These are phyloP conservation scores for Pangasianodon hypophthalmus DNA, from an alignment of 2,113 vertebrate species.

Conservation along the genomic window DNA sequence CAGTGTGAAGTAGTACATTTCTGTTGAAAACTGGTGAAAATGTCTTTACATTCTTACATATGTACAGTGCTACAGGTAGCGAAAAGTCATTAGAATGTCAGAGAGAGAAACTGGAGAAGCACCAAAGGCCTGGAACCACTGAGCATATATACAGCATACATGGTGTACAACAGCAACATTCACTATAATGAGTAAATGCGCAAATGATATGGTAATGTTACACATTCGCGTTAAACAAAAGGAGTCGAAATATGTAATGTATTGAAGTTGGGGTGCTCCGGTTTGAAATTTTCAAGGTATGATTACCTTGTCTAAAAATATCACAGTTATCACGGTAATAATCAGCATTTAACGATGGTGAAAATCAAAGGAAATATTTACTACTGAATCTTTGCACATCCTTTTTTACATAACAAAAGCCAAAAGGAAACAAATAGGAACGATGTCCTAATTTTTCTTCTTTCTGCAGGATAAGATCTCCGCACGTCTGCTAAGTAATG, in stretches of 20 bases:
- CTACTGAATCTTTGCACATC: background rate
- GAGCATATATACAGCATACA: background rate
- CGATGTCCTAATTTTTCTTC: background rate
- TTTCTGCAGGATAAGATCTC: background rate
- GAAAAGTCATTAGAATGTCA: background rate
- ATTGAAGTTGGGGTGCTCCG: background rate
- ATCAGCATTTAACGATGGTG: background rate
- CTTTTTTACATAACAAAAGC: background rate
- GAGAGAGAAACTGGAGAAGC: conserved; percentile 2
- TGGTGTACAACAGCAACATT: background rate
- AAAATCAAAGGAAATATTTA: background rate
- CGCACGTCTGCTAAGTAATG: background rate
- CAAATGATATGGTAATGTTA: background rate
- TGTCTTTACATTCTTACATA: conserved; percentile 36
- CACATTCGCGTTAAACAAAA: background rate
- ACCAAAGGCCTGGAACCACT: conserved; percentile 24
- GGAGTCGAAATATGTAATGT: background rate
- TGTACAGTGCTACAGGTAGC: conserved; percentile 28
- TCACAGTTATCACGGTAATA: background rate
- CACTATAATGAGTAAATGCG: background rate
- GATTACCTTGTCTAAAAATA: background rate
- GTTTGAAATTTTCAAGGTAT: background rate
- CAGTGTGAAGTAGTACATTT: background rate
- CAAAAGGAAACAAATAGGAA: background rate
- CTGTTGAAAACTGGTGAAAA: conserved; percentile 8